Percentiles rank a stretch among this genome's conserved stretches.
Evolutionary conservation across 2,113 vertebrate genomes (phyloP).

Genomic region (Ellobius talpinus): DNA sequence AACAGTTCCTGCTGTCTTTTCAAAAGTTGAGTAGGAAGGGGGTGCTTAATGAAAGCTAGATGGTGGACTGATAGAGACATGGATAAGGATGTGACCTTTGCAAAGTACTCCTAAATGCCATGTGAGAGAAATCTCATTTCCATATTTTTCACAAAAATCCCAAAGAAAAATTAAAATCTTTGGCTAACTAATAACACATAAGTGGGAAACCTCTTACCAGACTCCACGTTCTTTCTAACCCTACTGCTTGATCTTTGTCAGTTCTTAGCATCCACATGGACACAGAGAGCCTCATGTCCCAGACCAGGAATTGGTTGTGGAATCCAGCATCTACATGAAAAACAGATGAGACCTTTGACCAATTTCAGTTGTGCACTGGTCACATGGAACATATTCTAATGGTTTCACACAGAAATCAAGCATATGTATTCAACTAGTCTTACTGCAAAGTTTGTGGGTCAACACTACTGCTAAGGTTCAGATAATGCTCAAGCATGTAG

Average conservation of each 20-base stretch:
- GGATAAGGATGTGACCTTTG: not conserved
- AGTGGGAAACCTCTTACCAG: not conserved
- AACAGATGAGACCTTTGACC: not conserved
- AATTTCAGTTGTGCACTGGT: not conserved
- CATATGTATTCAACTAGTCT: not conserved
- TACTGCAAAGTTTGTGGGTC: not conserved
- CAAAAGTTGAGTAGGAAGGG: not conserved
- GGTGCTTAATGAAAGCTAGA: not conserved
- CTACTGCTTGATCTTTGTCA: not conserved
- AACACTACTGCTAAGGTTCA: not conserved
- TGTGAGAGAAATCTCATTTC: not conserved
- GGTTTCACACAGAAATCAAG: not conserved
- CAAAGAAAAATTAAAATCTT: not conserved
- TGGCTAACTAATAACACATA: not conserved
- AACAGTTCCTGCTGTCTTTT: not conserved
- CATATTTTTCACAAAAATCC: not conserved
- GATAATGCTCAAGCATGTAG: not conserved
- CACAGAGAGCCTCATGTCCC: not conserved
- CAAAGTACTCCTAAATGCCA: not conserved
- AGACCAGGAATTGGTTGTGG: not conserved
- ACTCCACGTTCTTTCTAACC: not conserved
- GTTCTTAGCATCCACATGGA: not conserved
- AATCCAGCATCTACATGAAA: not conserved
- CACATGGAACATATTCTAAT: not conserved
- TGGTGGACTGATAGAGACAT: not conserved